Base-by-base conservation (phyloP, 2,888 invertebrate genomes). In the Nasonia oneida region DNA sequence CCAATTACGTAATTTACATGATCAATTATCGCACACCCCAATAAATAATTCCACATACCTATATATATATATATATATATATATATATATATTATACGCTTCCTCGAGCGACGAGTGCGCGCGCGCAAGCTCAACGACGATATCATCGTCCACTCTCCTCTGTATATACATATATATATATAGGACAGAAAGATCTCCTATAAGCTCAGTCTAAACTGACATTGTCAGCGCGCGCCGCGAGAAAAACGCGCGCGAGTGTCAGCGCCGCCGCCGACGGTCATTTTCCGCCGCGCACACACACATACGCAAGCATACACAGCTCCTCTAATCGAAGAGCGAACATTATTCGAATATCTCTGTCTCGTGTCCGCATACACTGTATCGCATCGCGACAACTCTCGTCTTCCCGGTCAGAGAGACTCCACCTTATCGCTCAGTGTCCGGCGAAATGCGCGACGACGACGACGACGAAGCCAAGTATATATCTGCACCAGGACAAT, bases 381-480 rank as follows among this genome's bases (percentile, higher is more conserved):
- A 37, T 8, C 15, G 2, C 15, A 15, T 53, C 23, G 57, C 29
- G 37, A 29, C 70, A 8, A 33, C 70, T 2, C 12, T 15, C 23
- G 67, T 14, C 29, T 33, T 29, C 12, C 2, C 10, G 12, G 12
- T 47, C 47, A 12, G 14, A 70, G 14, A 53, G 53, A 1, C 3
- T 53, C 0, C 53, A 53, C 15, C 3, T 53, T 5, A n/a, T 2
- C 39, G 10, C 14, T 64, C 53, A 71, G 71, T 71, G 71, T n/a
- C 71, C 71, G 57, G 37, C 53, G 73, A 71, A 73, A 57, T 81
- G 80, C 57, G 73, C 47, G 76, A 75, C 15, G 78, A 79, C 29
- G 67, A 15, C 78, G 67, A 33, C 47, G 47, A 61, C 61, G 14
- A 61, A 10, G 61, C 71, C 29, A 29, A 29, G 29, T 29, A 29